These are phyloP conservation scores for Malacosoma neustria DNA, from an alignment of 2,888 invertebrate genomes.

Conservation along the genomic window DNA sequence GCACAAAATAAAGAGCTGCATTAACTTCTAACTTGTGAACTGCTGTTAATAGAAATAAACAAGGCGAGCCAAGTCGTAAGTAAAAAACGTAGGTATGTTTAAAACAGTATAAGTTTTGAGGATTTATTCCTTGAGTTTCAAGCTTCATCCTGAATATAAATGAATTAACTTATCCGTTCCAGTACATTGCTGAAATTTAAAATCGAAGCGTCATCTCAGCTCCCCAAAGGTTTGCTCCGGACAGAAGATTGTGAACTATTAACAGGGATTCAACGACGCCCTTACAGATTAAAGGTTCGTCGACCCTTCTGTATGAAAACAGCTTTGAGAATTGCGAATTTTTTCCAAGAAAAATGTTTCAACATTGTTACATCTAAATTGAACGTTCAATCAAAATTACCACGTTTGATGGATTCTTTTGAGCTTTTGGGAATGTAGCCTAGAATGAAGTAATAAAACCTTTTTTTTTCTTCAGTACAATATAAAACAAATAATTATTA, in stretches of 20 bases:
- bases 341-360: conserved; percentile 14
- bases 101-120: too few relatives aligned
- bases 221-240: conserved; percentile 34
- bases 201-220: conserved; percentile 10
- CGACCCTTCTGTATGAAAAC: conserved; percentile 19
- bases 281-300: conserved; percentile 25
- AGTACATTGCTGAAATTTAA: background rate
- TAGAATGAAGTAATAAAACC: too few relatives aligned
- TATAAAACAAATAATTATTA: too few relatives aligned
- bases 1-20: too few relatives aligned
- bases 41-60: too few relatives aligned
- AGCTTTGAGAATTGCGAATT: conserved; percentile 15
- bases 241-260: conserved; percentile 45
- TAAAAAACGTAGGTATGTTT: too few relatives aligned
- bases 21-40: too few relatives aligned
- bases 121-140: too few relatives aligned
- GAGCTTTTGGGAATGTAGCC: too few relatives aligned
- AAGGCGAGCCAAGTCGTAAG: too few relatives aligned
- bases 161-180: conserved; percentile 1
- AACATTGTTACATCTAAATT: background rate
- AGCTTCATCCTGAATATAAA: too few relatives aligned
- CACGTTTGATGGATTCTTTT: background rate
- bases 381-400: background rate
- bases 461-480: too few relatives aligned
- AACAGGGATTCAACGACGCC: conserved; percentile 24